Evolutionary conservation across 2,888 invertebrate genomes (phyloP).

Genomic region (Rhagium mordax): DNA sequence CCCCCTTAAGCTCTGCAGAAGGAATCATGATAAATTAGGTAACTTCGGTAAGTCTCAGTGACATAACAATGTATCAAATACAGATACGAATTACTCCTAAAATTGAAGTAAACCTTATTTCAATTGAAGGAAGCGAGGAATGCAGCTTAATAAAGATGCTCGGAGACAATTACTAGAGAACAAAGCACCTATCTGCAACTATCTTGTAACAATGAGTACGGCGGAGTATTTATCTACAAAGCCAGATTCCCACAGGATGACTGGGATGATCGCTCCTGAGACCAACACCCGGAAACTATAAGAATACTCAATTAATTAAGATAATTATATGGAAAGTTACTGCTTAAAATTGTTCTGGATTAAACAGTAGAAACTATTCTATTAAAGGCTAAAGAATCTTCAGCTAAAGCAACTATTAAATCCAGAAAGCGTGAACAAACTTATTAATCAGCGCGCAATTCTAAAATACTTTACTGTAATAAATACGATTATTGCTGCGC

Average conservation of each 20-base stretch:
- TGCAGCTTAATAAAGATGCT: constrained; percentile 26
- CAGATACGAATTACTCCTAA: neutral
- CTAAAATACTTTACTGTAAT: neutral
- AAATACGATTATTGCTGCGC: too few species aligned
- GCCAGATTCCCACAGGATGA: constrained; percentile 35
- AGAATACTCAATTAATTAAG: constrained; percentile 35
- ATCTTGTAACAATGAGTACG: constrained; percentile 33
- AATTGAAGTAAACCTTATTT: constrained; percentile 14
- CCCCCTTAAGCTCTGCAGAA: constrained; percentile 7
- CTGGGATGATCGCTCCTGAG: constrained; percentile 30
- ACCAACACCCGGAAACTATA: constrained; percentile 35
- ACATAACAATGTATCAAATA: constrained; percentile 7
- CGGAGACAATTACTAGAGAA: constrained; percentile 31
- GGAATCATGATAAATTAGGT: constrained; percentile 20
- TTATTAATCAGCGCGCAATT: constrained; percentile 10
- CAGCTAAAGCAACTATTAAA: neutral
- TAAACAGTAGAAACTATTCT: constrained; percentile 23
- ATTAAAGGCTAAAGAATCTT: constrained; percentile 4
- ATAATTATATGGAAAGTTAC: constrained; percentile 29
- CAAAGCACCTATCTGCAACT: constrained; percentile 37
- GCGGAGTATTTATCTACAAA: constrained; percentile 36
- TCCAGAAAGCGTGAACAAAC: constrained; percentile 3
- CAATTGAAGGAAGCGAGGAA: constrained; percentile 27
- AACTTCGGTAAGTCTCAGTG: constrained; percentile 6
- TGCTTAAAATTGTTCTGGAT: constrained; percentile 11